Conservation (phyloP, 2,888 invertebrate species). For the Tanytarsus gracilentus region DNA sequence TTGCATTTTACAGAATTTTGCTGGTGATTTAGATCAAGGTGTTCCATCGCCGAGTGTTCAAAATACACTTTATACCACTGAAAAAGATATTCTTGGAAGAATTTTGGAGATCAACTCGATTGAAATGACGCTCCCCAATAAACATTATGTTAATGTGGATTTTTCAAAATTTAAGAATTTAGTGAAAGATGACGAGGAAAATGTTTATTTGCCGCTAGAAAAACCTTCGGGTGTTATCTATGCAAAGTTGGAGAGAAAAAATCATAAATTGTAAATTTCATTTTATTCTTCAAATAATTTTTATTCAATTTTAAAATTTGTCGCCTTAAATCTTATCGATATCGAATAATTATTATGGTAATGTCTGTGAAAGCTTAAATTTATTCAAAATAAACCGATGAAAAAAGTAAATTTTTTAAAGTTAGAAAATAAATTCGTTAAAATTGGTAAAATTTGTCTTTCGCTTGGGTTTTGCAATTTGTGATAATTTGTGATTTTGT, state of each 20-base stretch:
- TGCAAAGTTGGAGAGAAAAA: slow-evolving; percentile 58
- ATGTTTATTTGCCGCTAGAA: slow-evolving; percentile 64
- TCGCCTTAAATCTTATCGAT: no score
- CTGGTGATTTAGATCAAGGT: slow-evolving; percentile 62
- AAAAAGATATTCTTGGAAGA: slow-evolving; percentile 58
- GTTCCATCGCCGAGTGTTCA: slow-evolving; percentile 71
- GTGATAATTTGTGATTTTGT: no score
- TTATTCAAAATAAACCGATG: no score
- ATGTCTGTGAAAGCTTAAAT: no score
- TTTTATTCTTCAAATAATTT: no score
- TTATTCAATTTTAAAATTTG: no score
- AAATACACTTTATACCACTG: slow-evolving; percentile 63
- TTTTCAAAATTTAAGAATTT: slow-evolving; percentile 62
- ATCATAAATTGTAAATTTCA: slow-evolving; percentile 8
- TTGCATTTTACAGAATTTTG: slow-evolving; percentile 63
- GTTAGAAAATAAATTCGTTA: no score
- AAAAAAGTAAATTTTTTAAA: no score
- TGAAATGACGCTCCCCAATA: slow-evolving; percentile 72
- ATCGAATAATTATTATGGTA: no score
- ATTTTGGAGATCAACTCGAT: slow-evolving; percentile 61
- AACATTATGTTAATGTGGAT: slow-evolving; percentile 68
- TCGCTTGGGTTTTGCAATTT: no score
- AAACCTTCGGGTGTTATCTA: slow-evolving; percentile 70
- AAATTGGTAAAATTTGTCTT: no score
- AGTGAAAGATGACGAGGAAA: slow-evolving; percentile 53